phyloP scores from a whole-genome alignment of 64 coral and sea anemone species.

The Dendronephthya gigantea region DNA sequence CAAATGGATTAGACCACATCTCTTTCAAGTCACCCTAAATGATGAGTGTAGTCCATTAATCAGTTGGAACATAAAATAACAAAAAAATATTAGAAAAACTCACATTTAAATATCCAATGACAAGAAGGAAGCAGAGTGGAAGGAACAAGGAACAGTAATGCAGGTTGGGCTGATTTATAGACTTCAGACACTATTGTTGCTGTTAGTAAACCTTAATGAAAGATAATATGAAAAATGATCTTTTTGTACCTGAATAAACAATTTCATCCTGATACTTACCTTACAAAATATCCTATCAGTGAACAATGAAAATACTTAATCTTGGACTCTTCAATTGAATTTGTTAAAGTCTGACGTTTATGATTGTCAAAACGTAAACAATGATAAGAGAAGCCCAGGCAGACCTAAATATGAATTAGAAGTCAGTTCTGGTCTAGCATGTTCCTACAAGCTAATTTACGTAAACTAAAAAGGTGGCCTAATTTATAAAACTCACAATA shows the following conservation, averaged over 20 bases:
- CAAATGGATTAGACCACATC: neutral
- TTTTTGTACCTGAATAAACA: too few relatives aligned
- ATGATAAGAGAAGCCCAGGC: slow-evolving; percentile 82
- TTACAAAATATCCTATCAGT: slow-evolving; percentile 89
- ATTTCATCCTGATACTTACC: too few relatives aligned
- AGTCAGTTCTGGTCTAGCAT: neutral
- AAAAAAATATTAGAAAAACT: neutral
- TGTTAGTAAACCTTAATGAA: slow-evolving; percentile 66
- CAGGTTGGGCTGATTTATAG: slow-evolving; percentile 81
- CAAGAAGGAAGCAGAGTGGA: slow-evolving; percentile 82
- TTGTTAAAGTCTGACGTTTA: slow-evolving; percentile 46
- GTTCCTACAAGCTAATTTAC: too few relatives aligned
- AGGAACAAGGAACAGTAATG: slow-evolving; percentile 79
- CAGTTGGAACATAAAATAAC: neutral
- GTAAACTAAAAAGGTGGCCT: too few relatives aligned
- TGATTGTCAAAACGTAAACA: slow-evolving; percentile 92
- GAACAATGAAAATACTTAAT: slow-evolving; percentile 97
- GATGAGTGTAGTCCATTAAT: neutral
- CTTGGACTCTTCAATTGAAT: slow-evolving; percentile 49
- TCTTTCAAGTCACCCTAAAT: neutral
- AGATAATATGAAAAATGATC: neutral
- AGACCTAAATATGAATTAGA: slow-evolving; percentile 45
- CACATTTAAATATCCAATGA: slow-evolving; percentile 98
- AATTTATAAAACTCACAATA: slow-evolving; percentile 82
- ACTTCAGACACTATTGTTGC: slow-evolving; percentile 92